Conservation (phyloP, 2,888 invertebrate genomes). For the Gryllus longicercus region DNA sequence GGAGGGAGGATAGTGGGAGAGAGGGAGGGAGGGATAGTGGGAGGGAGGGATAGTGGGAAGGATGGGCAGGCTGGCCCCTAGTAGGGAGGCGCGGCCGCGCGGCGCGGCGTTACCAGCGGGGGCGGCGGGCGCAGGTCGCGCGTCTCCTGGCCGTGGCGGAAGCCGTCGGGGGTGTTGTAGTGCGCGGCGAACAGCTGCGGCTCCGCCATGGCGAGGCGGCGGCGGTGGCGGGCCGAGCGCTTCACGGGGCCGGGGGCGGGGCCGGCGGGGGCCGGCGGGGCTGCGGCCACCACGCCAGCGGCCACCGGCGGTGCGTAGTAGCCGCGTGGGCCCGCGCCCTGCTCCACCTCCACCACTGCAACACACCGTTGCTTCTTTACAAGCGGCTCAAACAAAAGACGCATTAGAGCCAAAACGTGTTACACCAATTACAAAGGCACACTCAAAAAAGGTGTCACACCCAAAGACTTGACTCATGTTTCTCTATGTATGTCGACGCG, state of each 20-base stretch:
- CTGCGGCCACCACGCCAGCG: not conserved
- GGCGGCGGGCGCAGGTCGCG: constrained; percentile 39
- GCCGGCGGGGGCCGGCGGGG: not conserved
- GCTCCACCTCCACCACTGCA: not conserved
- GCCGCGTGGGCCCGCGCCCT: not conserved
- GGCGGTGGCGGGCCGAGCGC: not conserved
- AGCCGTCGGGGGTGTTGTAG: constrained; percentile 52
- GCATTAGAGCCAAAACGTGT: too few relatives aligned
- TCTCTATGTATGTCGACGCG: too few relatives aligned
- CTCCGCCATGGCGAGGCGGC: not conserved
- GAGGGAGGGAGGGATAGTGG: too few relatives aligned
- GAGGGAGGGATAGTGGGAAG: too few relatives aligned
- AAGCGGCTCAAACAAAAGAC: too few relatives aligned
- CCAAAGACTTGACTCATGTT: too few relatives aligned
- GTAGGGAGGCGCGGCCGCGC: too few relatives aligned
- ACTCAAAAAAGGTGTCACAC: too few relatives aligned
- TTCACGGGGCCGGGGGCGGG: not conserved
- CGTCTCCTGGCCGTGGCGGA: constrained; percentile 49
- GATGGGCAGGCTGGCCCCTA: too few relatives aligned
- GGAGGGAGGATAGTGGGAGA: too few relatives aligned
- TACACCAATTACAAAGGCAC: too few relatives aligned
- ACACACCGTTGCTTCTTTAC: too few relatives aligned
- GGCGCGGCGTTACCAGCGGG: not conserved
- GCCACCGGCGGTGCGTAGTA: not conserved
- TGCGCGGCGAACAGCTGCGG: constrained; percentile 33